Conservation (phyloP, 2,113 vertebrate species). For the Nanger granti region DNA sequence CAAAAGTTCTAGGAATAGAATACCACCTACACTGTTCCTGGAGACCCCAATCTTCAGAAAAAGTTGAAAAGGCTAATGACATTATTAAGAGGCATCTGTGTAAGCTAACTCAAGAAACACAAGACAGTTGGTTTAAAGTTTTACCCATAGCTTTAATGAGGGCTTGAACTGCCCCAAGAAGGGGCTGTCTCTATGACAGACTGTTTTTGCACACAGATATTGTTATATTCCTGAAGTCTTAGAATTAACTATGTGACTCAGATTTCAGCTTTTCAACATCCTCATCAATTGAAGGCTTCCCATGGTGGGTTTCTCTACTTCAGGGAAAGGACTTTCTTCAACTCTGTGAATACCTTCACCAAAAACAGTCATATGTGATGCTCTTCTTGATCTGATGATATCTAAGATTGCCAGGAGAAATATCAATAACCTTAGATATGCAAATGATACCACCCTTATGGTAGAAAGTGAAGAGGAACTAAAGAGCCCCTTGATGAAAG, state of each 20-base stretch:
- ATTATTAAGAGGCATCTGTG: background rate
- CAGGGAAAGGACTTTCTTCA: background rate
- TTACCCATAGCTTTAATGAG: background rate
- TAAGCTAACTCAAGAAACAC: background rate
- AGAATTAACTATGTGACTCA: too few relatives aligned
- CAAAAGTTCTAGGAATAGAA: background rate
- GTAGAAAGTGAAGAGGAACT: too few relatives aligned
- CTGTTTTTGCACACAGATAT: background rate
- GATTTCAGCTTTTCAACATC: background rate
- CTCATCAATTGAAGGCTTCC: background rate
- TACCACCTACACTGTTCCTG: background rate
- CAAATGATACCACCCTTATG: too few relatives aligned
- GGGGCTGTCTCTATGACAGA: background rate
- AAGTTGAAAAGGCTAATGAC: background rate
- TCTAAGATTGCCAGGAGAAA: background rate
- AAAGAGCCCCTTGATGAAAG: too few relatives aligned
- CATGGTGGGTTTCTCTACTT: background rate
- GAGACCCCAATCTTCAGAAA: background rate
- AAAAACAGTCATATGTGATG: background rate
- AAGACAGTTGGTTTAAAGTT: background rate
- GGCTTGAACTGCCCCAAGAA: background rate
- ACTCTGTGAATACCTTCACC: background rate
- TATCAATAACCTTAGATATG: too few relatives aligned
- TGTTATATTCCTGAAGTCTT: background rate
- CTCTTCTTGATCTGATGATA: background rate